Evolutionary conservation across 30 jellyfish, hydroid and myxozoan species (phyloP).

Genomic region (Turritopsis dohrnii): DNA sequence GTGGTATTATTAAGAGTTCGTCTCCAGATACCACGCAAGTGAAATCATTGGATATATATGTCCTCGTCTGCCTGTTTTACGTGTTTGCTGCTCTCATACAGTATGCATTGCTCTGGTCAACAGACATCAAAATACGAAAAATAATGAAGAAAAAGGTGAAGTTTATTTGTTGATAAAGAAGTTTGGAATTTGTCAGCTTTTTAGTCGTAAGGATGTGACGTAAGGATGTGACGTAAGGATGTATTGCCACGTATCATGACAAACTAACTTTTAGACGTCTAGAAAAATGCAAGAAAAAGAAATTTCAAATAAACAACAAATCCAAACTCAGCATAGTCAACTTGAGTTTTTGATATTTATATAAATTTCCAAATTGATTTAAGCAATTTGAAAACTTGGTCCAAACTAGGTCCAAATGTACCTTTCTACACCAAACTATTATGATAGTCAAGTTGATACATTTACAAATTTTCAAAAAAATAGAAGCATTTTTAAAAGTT

Average conservation of each 20-base stretch:
- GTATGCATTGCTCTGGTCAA: slow-evolving; percentile 34
- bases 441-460: neutral
- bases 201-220: too few relatives aligned
- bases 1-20: neutral
- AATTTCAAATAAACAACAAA: too few relatives aligned
- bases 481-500: too few relatives aligned
- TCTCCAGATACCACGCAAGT: neutral
- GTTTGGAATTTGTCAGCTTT: too few relatives aligned
- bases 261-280: too few relatives aligned
- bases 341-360: too few relatives aligned
- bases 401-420: neutral
- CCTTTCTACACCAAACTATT: neutral
- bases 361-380: too few relatives aligned
- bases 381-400: neutral
- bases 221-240: too few relatives aligned
- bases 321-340: too few relatives aligned
- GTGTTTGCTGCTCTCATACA: slow-evolving; percentile 53
- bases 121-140: slow-evolving; percentile 5
- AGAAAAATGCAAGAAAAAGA: too few relatives aligned
- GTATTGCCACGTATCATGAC: too few relatives aligned
- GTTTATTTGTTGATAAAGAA: too few relatives aligned
- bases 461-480: neutral
- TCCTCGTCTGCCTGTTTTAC: slow-evolving; percentile 32
- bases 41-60: slow-evolving; percentile 35
- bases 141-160: neutral